These are phyloP conservation scores for Buteo buteo DNA, from an alignment of 2,113 vertebrate species.

Conservation along the genomic window DNA sequence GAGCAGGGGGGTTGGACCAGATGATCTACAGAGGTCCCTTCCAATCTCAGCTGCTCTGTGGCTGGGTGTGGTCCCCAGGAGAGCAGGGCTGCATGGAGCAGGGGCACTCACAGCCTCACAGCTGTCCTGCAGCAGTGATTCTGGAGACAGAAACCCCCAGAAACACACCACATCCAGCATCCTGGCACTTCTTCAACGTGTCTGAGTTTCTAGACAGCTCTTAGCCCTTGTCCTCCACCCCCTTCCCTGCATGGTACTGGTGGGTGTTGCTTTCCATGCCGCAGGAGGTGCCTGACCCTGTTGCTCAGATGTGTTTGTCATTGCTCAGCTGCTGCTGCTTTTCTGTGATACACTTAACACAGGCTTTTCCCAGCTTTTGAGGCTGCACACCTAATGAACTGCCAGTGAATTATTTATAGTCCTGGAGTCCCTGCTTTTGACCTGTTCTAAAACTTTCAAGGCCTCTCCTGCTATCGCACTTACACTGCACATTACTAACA, in stretches of 20 bases:
- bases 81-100: background rate
- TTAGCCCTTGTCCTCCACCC: background rate
- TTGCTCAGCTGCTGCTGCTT: background rate
- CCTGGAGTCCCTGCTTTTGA: background rate
- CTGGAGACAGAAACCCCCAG: background rate
- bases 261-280: background rate
- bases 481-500: background rate
- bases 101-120: too few species aligned
- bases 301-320: background rate
- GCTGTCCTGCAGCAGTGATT: background rate
- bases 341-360: background rate
- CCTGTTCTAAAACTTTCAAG: background rate
- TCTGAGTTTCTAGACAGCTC: background rate
- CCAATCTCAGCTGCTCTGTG: background rate
- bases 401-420: background rate
- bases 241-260: rapidly evolving
- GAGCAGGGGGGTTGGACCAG: background rate
- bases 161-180: background rate
- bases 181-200: background rate
- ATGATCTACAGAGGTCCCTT: background rate
- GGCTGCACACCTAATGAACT: background rate
- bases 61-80: background rate
- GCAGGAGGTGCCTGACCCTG: background rate
- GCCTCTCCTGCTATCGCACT: background rate
- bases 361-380: background rate